These are phyloP conservation scores for Acronicta psi DNA, from an alignment of 2,888 invertebrate genomes.

Conservation along the genomic window DNA sequence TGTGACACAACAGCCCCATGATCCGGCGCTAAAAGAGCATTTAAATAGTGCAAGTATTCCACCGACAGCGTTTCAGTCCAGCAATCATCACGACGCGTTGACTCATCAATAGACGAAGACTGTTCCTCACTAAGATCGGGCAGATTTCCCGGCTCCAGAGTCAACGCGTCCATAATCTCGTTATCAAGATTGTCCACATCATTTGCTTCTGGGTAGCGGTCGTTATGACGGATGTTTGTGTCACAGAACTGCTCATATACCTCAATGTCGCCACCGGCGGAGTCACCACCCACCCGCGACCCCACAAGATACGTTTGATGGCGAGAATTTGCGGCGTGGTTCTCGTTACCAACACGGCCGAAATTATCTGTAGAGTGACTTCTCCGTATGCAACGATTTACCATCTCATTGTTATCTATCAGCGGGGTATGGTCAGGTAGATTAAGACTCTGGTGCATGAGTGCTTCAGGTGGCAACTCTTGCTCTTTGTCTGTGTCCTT, in stretches of 20 bases:
- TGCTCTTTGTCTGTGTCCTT: slow-evolving; percentile 54
- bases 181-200: slow-evolving; percentile 80
- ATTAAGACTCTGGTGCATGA: slow-evolving; percentile 74
- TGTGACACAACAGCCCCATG: slow-evolving; percentile 68
- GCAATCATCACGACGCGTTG: slow-evolving; percentile 77
- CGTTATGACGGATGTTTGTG: slow-evolving; percentile 83
- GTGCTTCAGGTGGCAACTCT: slow-evolving; percentile 44
- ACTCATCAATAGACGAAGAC: slow-evolving; percentile 79
- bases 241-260: slow-evolving; percentile 69
- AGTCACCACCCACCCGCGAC: slow-evolving; percentile 59
- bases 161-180: slow-evolving; percentile 79
- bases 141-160: slow-evolving; percentile 77
- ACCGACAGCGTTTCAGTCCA: slow-evolving; percentile 70
- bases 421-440: slow-evolving; percentile 52
- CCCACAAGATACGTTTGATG: slow-evolving; percentile 64
- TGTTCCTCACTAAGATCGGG: slow-evolving; percentile 82
- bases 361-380: slow-evolving; percentile 74
- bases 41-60: slow-evolving; percentile 77
- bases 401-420: slow-evolving; percentile 65
- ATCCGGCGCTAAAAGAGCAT: slow-evolving; percentile 71
- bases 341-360: slow-evolving; percentile 50
- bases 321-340: slow-evolving; percentile 53
- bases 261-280: slow-evolving; percentile 35
- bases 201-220: slow-evolving; percentile 80
- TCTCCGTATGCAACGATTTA: slow-evolving; percentile 67